Conservation (phyloP, 35 echinoderm and acorn worm genomes). For the Lytechinus pictus region DNA sequence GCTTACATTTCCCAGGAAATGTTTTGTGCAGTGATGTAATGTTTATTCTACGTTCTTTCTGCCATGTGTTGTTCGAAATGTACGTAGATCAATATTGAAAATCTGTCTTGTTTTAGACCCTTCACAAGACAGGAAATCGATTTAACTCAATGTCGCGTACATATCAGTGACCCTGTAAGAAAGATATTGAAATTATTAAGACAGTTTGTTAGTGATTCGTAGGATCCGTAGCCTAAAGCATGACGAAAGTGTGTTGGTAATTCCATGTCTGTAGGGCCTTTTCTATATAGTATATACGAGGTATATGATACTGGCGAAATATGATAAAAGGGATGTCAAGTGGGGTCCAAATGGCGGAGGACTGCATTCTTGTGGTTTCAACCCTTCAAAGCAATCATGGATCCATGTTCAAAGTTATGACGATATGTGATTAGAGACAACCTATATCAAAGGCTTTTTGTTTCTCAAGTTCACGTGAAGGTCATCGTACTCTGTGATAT, state of each 20-base stretch:
- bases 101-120: not conserved
- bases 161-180: not conserved
- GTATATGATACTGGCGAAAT: too few species aligned
- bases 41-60: not conserved
- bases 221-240: too few species aligned
- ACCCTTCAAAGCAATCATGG: not conserved
- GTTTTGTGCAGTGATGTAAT: not conserved
- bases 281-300: too few species aligned
- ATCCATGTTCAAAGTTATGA: not conserved
- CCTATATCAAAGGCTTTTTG: not conserved
- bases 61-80: not conserved
- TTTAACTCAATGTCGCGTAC: not conserved
- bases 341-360: too few species aligned
- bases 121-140: not conserved
- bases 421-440: not conserved
- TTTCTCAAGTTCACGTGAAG: not conserved
- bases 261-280: too few species aligned
- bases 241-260: too few species aligned
- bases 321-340: too few species aligned
- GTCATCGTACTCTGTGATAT: not conserved
- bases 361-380: not conserved
- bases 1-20: not conserved
- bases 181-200: too few species aligned
- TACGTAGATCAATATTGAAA: not conserved
- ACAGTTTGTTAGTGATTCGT: too few species aligned